Evolutionary conservation across 2,797 vertebrate species (phyloP).

Genomic region (Enteromius anoplus): DNA sequence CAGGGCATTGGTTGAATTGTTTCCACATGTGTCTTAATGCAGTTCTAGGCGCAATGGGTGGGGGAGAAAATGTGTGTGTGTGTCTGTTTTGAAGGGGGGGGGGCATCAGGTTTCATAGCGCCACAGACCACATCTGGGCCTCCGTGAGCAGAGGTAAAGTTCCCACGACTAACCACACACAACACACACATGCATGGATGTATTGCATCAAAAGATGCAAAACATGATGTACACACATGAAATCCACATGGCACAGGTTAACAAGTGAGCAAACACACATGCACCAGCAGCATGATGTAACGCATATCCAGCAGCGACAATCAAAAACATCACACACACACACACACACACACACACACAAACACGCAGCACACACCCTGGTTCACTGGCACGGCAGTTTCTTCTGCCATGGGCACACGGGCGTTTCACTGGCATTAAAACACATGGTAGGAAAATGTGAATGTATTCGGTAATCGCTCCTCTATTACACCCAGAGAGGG

Average conservation of each 20-base stretch:
- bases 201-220: conserved; percentile 50
- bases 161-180: conserved; percentile 77
- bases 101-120: conserved; percentile 80
- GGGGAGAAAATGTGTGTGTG: conserved; percentile 67
- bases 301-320: conserved; percentile 28
- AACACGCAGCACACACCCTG: conserved; percentile 66
- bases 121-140: conserved; percentile 78
- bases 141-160: conserved; percentile 74
- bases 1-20: conserved; percentile 84
- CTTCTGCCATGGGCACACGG: conserved; percentile 76
- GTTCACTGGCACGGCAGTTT: conserved; percentile 78
- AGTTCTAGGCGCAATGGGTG: conserved; percentile 79
- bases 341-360: conserved; percentile 42
- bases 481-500: conserved; percentile 72
- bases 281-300: conserved; percentile 23
- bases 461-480: conserved; percentile 82
- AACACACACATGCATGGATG: conserved; percentile 39
- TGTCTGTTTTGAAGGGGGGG: conserved; percentile 56
- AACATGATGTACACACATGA: conserved; percentile 41
- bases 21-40: conserved; percentile 85
- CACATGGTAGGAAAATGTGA: conserved; percentile 85
- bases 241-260: conserved; percentile 45
- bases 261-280: conserved; percentile 27
- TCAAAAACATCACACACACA: conserved; percentile 52
- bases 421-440: conserved; percentile 78